Base-by-base conservation (phyloP, 1,140 invertebrate genomes). In the Bombus sylvicola region DNA sequence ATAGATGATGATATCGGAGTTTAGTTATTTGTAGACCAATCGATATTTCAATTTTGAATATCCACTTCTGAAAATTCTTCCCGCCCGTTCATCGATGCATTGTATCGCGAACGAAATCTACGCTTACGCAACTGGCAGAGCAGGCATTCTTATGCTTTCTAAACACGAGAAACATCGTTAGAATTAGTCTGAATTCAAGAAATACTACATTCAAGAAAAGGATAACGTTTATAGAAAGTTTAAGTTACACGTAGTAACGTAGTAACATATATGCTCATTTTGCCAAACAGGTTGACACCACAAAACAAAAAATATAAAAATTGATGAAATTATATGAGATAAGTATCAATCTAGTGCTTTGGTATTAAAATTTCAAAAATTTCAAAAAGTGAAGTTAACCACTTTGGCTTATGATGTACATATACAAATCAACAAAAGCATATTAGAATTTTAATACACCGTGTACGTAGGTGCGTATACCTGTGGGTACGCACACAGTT, bases 401-500 rank as follows among this genome's bases (percentile, higher is more conserved):
- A 53, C 18, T 64, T 15, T 78, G 10, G 18, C 18, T 53, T 53
- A 22, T 53, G 18, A 53, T 53, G 6, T 53, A 22, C 15, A 31
- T 59, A 59, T 15, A 34, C 15, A 69, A 37, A 8, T 28, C 15
- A 31, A 71, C 13, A 62, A 31, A 37, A 6, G 12, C 9, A n/a
- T 31, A 28, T 1, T 3, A n/a, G 2, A 68, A 4, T 85, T 72
- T 73, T 47, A 31, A 71, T 39, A 80, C 83, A 80, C 83, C 18
- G 41, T 72, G 25, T 86, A 75, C n/a, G 43, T 59, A 5, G 22
- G 10, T 12, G 43, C 28, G 59, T 81, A 22, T 81, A 73, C 34
- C 78, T 75, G 71, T 81, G 47, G 77, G 79, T 75, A 41, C 10
- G 57, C 37, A 39, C 71, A 81, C 47, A 37, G 41, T 57, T 8